Percentiles rank a stretch among this genome's conserved stretches.
phyloP scores from a whole-genome alignment of 2,888 invertebrate species.

The Drosophila multiciliata region DNA sequence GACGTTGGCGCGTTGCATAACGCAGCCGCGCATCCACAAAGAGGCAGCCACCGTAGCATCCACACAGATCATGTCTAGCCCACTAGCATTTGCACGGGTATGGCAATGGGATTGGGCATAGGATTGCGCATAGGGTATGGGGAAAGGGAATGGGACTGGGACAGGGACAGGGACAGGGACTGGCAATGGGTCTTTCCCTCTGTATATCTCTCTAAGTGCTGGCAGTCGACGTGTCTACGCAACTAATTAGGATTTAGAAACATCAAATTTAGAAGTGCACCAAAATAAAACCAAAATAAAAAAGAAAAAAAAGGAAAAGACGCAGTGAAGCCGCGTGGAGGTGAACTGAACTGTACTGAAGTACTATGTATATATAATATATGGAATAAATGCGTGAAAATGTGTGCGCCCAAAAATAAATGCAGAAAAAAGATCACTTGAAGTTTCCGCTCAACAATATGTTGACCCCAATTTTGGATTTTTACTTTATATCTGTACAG shows the following conservation, averaged over 20 bases:
- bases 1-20: slow-evolving; percentile 65
- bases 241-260: slow-evolving; percentile 81
- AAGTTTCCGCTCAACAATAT: slow-evolving; percentile 60
- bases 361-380: slow-evolving; percentile 56
- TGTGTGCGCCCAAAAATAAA: slow-evolving; percentile 65
- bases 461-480: slow-evolving; percentile 70
- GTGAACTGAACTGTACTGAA: slow-evolving; percentile 43
- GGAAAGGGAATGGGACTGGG: not conserved
- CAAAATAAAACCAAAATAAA: slow-evolving; percentile 66
- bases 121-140: slow-evolving; percentile 6
- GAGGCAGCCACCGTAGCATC: slow-evolving; percentile 19
- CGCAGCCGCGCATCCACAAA: slow-evolving; percentile 44
- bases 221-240: slow-evolving; percentile 50
- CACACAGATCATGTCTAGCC: slow-evolving; percentile 54
- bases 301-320: slow-evolving; percentile 2
- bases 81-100: slow-evolving; percentile 62
- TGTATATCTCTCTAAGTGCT: slow-evolving; percentile 33
- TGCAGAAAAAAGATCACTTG: slow-evolving; percentile 58
- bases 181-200: slow-evolving; percentile 11
- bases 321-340: slow-evolving; percentile 23
- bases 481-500: slow-evolving; percentile 27
- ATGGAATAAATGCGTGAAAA: slow-evolving; percentile 79
- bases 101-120: slow-evolving; percentile 5
- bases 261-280: slow-evolving; percentile 76
- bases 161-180: slow-evolving; percentile 1